Base-by-base conservation (phyloP, 2,888 invertebrate species). In the Cephus pulcher region DNA sequence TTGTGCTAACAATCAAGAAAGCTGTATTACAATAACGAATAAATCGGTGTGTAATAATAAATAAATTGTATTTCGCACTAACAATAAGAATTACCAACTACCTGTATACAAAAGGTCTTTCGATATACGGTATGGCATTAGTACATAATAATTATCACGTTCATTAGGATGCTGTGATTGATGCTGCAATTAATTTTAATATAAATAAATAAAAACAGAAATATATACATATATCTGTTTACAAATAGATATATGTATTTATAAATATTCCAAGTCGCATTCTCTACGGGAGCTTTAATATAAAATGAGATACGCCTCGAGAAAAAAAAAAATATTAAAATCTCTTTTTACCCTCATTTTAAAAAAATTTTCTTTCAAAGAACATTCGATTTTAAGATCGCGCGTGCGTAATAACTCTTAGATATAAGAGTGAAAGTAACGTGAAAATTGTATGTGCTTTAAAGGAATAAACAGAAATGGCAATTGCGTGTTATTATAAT, bases 1-100 rank as follows among this genome's bases (percentile, higher is more conserved):
- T 56, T 89, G 90, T 90, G 90, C 89, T 89, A 87, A 90, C 88
- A 89, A 89, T 87, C 84, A 86, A 88, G 83, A 86, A 85, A 84
- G 88, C 89, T 86, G 85, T 83, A 84, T 84, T 85, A 82, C 84
- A 85, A 87, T 83, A 82, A 56, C 56, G 56, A 56, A 23, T 82
- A 15, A 71, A 85, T 86, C 79, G 79, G 85, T 84, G 85, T 84
- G 84, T 83, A 84, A 86, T 84, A 87, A 80, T 81, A 87, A 83
- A 85, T 80, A 83, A 85, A 81, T 71, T 71, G 32, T 34, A 32
- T 71, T 56, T 56, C 23, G 56, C 23, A 23, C 56, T 56, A 56
- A 56, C 56, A 56, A 56, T 56, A 56, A 56, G 56, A 23, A 56
- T 56, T 23, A 23, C 56, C 23, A 56, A 56, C 56, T 56, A 56